Evolutionary conservation across 2,888 invertebrate genomes (phyloP), one percentile per base, ranked within the genome.

Genomic region (Imbricaverruca yamaguchii): DNA sequence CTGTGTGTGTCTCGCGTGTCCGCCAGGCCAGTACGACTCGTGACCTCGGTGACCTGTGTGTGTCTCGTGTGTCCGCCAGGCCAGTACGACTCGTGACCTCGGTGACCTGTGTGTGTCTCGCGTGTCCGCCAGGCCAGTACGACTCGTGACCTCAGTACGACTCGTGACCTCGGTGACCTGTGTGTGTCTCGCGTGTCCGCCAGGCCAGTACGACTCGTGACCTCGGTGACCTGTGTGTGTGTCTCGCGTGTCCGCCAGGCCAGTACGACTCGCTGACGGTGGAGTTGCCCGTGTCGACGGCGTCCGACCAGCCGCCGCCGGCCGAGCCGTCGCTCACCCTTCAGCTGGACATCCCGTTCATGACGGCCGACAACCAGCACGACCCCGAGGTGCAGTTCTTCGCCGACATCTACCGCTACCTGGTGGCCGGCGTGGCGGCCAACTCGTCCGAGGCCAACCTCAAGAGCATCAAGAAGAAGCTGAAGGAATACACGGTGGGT

Each of bases 321-420:
- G 74, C 21, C 23, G 74, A 74, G 55, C 74, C 74, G 10, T 74
- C 74, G 21, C 74, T 74, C 53, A 74, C 74, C 74, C 23, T 74
- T 8, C 74, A 74, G 74, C 74, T 74, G 21, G 74, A 74, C 74
- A 74, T 74, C 21, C 79, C 79, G 25, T 79, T 79, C 57, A 15
- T 79, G 57, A 79, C 56, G 57, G 79, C n/a, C 15, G 57, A 79
- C 13, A 80, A 78, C 61, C 83, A 82, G 18, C 80, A 82, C 23
- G 82, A 84, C 63, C 83, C 83, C 18, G 84, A 84, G 77, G 83
- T 80, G 56, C 80, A 80, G n/a, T 84, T 84, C 80, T 85, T 84
- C 80, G 83, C 83, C 80, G 84, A 84, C 80, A 84, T 85, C 53
- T 84, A 83, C 80, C 83, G 84, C 59, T 84, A 83, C 82, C 81